Conservation (phyloP, 2,113 vertebrate species). For the Pollachius pollachius region DNA sequence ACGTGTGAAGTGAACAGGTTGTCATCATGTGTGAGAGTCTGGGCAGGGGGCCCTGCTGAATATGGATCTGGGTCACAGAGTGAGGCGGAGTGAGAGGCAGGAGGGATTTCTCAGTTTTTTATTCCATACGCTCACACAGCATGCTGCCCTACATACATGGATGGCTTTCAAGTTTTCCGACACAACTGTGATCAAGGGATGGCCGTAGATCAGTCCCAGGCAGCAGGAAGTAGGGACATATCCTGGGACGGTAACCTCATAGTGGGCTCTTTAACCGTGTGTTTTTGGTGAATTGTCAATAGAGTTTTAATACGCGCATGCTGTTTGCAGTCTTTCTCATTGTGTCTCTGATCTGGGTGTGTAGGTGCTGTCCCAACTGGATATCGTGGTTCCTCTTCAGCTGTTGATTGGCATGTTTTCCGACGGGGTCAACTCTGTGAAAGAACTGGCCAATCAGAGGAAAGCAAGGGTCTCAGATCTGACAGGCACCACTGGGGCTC, state of each 20-base stretch:
- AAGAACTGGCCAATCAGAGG: constrained; percentile 95
- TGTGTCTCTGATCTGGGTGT: constrained; percentile 30
- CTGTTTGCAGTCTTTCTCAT: constrained; percentile 13
- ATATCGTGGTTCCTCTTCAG: constrained; percentile 96
- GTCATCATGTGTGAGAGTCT: constrained; percentile 52
- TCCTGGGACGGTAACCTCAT: too few relatives aligned
- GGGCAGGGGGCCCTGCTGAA: constrained; percentile 58
- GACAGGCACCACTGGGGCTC: constrained; percentile 80
- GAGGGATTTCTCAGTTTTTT: constrained; percentile 45
- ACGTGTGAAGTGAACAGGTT: constrained; percentile 70
- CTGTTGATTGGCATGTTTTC: constrained; percentile 98
- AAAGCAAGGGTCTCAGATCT: constrained; percentile 85
- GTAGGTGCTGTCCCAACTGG: constrained; percentile 94
- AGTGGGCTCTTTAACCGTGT: too few relatives aligned
- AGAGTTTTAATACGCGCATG: too few relatives aligned
- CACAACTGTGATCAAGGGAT: constrained; percentile 47
- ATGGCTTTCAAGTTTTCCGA: constrained; percentile 53
- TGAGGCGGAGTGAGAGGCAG: constrained; percentile 38
- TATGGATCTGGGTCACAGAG: constrained; percentile 72
- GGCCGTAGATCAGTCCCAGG: constrained; percentile 23
- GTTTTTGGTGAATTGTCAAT: too few relatives aligned
- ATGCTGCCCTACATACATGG: constrained; percentile 43
- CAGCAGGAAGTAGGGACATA: constrained; percentile 35
- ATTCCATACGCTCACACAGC: constrained; percentile 55
- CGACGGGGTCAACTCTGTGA: constrained; percentile 97